Base-by-base conservation (phyloP, 2,113 vertebrate genomes). In the Pteropus alecto region DNA sequence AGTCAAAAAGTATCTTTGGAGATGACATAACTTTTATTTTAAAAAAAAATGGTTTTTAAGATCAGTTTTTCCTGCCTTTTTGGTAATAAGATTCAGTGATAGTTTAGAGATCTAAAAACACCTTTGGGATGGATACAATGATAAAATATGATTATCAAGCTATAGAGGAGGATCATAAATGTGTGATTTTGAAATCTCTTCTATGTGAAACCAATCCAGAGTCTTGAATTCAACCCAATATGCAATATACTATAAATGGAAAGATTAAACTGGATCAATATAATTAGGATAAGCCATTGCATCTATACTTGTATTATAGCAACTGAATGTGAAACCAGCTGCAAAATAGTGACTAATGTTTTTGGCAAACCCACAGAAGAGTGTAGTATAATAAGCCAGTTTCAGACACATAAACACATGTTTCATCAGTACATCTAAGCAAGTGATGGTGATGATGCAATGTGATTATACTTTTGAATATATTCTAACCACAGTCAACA, bases 331-430 rank as follows among this genome's bases (percentile, higher is more conserved):
- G 94, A 96, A 97, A 88, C 96, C 96, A 97, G 95, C 97, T 98
- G 95, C 95, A 97, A 89, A 96, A 91, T 94, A 73, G 86, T 97
- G 93, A 97, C 92, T 98, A 97, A 96, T 97, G 93, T 97, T 48
- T 73, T 91, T 97, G 97, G 96, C 97, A 96, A 97, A 92, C 96
- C 95, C 86, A 85, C 95, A 94, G 61, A 92, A 97, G 97, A 95
- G 61, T 61, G 33, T 5, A 58, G 86, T 38, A 96, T 93, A 98
- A 93, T 94, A n/a, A 73, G 35, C 93, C 89, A 78, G 93, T 92
- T 78, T 89, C 67, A 93, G 97, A 89, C 41, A 63, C 89, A 24
- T 13, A 43, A 82, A 73, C 89, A 95, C 95, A 60, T 92, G 97
- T 83, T 71, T 71, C 93, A 83, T 77, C 79, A 5, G 67, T 54